These are phyloP conservation scores for Euproctis similis DNA, from an alignment of 2,888 invertebrate species.

Conservation along the genomic window DNA sequence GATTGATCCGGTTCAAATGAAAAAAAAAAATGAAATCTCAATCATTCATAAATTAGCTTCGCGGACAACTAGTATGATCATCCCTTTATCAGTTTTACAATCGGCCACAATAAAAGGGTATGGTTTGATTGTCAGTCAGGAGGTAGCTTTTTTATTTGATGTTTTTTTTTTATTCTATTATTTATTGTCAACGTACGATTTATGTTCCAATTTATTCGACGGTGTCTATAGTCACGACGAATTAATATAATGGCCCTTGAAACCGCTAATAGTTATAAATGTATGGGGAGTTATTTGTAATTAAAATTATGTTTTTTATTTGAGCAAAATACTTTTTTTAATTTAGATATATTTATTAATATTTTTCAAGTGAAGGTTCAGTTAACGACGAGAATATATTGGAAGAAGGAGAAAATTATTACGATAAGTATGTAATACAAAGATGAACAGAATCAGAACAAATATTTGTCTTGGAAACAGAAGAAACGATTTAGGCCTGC, in stretches of 20 bases:
- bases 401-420: no score
- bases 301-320: no score
- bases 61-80: slow-evolving; percentile 68
- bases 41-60: slow-evolving; percentile 74
- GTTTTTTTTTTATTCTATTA: slow-evolving; percentile 33
- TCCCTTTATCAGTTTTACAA: slow-evolving; percentile 70
- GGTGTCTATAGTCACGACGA: slow-evolving; percentile 34
- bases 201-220: slow-evolving; percentile 42
- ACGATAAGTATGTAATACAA: no score
- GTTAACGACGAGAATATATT: no score
- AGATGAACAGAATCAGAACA: no score
- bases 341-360: no score
- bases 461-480: no score
- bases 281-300: slow-evolving; percentile 5
- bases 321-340: no score
- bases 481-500: no score
- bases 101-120: slow-evolving; percentile 70
- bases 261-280: slow-evolving; percentile 38
- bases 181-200: slow-evolving; percentile 56
- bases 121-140: slow-evolving; percentile 52
- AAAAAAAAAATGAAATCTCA: slow-evolving; percentile 70
- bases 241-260: slow-evolving; percentile 45
- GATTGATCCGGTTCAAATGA: slow-evolving; percentile 28
- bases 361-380: no score
- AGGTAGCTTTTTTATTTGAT: slow-evolving; percentile 34